Conservation (phyloP, 2,113 vertebrate genomes). For the Microcebus jonahi region DNA sequence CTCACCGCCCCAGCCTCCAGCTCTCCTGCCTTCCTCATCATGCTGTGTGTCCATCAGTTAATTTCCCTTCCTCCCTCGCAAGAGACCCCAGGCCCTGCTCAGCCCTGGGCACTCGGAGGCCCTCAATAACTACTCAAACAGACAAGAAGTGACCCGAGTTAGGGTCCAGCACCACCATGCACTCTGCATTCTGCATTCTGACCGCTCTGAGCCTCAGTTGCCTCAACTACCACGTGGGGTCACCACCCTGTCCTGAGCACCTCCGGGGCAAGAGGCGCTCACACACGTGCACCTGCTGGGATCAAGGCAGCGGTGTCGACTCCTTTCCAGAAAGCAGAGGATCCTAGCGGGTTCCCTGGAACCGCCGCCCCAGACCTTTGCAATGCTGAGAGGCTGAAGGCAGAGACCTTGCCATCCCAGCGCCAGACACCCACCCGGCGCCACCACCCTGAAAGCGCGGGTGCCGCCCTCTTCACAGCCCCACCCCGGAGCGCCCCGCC, state of each 20-base stretch:
- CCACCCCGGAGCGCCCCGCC: not conserved
- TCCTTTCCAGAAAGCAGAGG: not conserved
- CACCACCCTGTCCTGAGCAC: not conserved
- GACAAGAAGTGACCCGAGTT: not conserved
- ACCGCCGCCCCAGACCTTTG: not conserved
- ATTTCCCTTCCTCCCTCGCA: not conserved
- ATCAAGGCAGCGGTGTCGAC: not conserved
- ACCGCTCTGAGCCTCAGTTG: not conserved
- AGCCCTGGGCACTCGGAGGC: not conserved
- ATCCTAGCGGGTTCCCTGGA: not conserved
- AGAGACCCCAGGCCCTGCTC: no score
- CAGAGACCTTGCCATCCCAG: not conserved
- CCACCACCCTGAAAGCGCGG: not conserved
- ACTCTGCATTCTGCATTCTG: not conserved
- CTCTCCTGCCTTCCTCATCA: not conserved
- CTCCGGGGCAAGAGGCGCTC: not conserved
- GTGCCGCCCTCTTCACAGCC: not conserved
- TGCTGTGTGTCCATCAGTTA: not conserved
- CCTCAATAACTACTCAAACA: not conserved
- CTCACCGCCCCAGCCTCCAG: no score
- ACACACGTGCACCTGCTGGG: not conserved
- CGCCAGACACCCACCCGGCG: not conserved
- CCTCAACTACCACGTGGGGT: not conserved
- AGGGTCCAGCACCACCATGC: not conserved
- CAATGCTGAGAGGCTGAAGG: not conserved